Evolutionary conservation across 2,888 invertebrate species (phyloP), one percentile per base, ranked within the genome.

Genomic region (Linnaemya vulpina): DNA sequence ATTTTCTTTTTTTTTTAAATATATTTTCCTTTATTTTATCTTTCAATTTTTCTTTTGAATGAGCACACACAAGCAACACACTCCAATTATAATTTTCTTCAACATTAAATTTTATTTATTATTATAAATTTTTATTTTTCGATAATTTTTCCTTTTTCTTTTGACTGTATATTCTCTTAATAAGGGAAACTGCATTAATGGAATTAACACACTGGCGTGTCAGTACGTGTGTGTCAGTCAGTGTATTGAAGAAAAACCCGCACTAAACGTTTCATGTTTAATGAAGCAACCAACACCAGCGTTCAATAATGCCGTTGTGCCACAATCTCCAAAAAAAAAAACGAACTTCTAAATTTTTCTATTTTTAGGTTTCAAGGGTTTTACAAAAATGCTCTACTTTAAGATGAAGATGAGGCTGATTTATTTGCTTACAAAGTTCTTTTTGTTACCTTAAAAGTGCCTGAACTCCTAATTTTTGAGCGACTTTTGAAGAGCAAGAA

Each of bases 31-130:
- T 67, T 20, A 25, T 30, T 35, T 53, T 60, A 51, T 51, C 13
- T 51, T 22, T 53, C 40, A 43, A 55, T 30, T 46, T 79, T 65
- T 22, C 22, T 30, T 73, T 63, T 9, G 53, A 71, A 60, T 9
- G 53, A 63, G 38, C 11, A 17, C 17, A 38, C n/a, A 60, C 38
- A 30, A 10, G 3, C 30, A 30, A 40, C 17, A 38, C 63, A 58
- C 38, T 15, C 5, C 40, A 43, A 67, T 74, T 30, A 58, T 17
- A 74, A 80, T 80, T 74, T 67, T 80, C 73, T 38, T 67, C 13
- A 22, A 74, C 51, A 80, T 74, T 20, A 74, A 80, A 30, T 74
- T 80, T 80, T 60, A 40, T 30, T 80, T 79, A 15, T 55, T 25
- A 15, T 51, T 30, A 30, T 30, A 30, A n/a, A 30, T 30, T 30